A percentile compares a stretch with the other conserved stretches of the same genome.
phyloP scores from a whole-genome alignment of 2,113 vertebrate genomes.

The Alethe diademata region DNA sequence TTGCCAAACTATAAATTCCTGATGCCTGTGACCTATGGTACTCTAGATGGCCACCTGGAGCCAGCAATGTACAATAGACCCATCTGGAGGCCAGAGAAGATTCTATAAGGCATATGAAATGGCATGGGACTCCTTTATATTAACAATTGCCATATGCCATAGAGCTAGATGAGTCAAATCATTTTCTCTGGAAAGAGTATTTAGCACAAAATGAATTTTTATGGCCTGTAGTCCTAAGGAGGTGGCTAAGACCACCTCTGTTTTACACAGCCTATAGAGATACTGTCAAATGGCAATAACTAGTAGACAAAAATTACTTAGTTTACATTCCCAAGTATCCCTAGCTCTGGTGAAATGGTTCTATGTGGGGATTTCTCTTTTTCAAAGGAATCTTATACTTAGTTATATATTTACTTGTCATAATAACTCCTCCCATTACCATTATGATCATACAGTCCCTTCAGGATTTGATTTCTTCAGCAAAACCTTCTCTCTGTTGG shows the following conservation, averaged over 20 bases:
- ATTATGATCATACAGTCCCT: not conserved
- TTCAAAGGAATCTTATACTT: not conserved
- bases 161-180: not conserved
- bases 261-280: not conserved
- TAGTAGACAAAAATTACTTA: not conserved
- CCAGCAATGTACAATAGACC: not conserved
- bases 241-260: not conserved
- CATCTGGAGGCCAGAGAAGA: not conserved
- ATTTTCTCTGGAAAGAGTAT: not conserved
- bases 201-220: not conserved
- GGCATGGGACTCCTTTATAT: not conserved
- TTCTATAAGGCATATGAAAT: not conserved
- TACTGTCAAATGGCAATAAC: not conserved
- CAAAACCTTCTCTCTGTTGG: not conserved
- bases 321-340: not conserved
- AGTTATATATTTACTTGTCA: not conserved
- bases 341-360: not conserved
- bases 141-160: not conserved
- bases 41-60: not conserved
- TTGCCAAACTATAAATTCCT: not conserved
- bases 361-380: not conserved
- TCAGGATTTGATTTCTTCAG: not conserved
- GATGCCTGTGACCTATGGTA: accelerated
- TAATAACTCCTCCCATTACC: not conserved
- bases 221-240: not conserved